A percentile compares a stretch with the other conserved stretches of the same genome.
Conservation (phyloP, 2,888 invertebrate genomes). For the Drosophila anceps region DNA sequence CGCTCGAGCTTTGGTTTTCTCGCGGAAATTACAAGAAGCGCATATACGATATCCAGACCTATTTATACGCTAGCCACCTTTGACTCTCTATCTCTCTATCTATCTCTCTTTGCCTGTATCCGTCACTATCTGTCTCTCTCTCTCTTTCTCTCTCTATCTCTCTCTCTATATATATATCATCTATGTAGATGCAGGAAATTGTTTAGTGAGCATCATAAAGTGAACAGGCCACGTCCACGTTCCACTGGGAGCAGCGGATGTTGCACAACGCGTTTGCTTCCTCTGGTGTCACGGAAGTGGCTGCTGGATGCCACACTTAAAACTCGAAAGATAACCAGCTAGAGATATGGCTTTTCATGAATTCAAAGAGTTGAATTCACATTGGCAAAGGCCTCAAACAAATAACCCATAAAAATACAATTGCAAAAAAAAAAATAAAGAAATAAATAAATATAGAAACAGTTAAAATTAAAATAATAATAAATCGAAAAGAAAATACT, state of each 20-base stretch:
- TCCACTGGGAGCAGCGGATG: constrained; percentile 53
- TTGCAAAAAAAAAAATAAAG: not conserved
- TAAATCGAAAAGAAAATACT: not conserved
- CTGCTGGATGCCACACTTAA: constrained; percentile 28
- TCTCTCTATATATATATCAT: constrained; percentile 23
- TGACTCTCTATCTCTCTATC: constrained; percentile 1
- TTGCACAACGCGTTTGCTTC: constrained; percentile 70
- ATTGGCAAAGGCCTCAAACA: not conserved
- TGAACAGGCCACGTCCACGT: constrained; percentile 32
- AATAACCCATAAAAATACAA: not conserved
- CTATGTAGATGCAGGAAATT: constrained; percentile 74
- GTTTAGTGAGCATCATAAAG: constrained; percentile 75
- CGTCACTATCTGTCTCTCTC: not conserved
- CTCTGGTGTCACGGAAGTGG: constrained; percentile 69
- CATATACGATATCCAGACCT: constrained; percentile 35
- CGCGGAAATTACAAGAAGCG: constrained; percentile 69
- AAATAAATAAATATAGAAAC: not conserved
- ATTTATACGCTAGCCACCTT: constrained; percentile 2
- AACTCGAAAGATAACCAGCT: constrained; percentile 14
- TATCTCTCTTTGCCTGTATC: no score
- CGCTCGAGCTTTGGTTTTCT: constrained; percentile 55
- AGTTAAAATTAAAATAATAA: constrained; percentile 7
- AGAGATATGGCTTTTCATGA: constrained; percentile 13
- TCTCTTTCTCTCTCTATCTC: not conserved
- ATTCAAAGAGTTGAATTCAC: constrained; percentile 11